A percentile compares a stretch with the other conserved stretches of the same genome.
Evolutionary conservation across 2,888 invertebrate species (phyloP).

Genomic region (Lepidocyrtinus sp.): DNA sequence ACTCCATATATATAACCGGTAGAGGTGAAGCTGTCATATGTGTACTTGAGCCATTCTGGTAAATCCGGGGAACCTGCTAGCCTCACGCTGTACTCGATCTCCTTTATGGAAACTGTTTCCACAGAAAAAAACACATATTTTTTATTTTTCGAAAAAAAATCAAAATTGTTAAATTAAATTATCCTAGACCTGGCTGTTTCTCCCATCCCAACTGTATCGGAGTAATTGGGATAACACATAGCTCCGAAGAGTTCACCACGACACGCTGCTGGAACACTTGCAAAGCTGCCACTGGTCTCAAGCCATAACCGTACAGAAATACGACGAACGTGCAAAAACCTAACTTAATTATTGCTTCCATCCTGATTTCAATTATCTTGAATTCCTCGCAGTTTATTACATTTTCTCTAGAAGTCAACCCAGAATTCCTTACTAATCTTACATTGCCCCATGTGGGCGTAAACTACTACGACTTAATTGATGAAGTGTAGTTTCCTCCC

Average conservation of each 20-base stretch:
- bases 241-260: constrained; percentile 67
- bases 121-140: background rate
- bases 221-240: constrained; percentile 65
- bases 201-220: constrained; percentile 66
- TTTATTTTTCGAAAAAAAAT: background rate
- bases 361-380: no score
- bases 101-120: constrained; percentile 66
- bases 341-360: no score
- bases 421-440: background rate
- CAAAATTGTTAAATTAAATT: background rate
- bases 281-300: constrained; percentile 27
- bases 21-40: constrained; percentile 80
- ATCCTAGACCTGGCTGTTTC: constrained; percentile 60
- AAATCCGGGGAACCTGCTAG: constrained; percentile 82
- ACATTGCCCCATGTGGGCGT: background rate
- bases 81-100: constrained; percentile 66
- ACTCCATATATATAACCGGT: constrained; percentile 77
- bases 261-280: constrained; percentile 66
- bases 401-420: background rate
- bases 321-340: no score
- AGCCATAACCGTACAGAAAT: no score
- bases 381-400: background rate
- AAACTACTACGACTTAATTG: no score
- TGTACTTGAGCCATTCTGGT: constrained; percentile 88
- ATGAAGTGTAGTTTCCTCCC: no score